Conservation (phyloP, 1,140 invertebrate species). For the Papilio aristodemus region DNA sequence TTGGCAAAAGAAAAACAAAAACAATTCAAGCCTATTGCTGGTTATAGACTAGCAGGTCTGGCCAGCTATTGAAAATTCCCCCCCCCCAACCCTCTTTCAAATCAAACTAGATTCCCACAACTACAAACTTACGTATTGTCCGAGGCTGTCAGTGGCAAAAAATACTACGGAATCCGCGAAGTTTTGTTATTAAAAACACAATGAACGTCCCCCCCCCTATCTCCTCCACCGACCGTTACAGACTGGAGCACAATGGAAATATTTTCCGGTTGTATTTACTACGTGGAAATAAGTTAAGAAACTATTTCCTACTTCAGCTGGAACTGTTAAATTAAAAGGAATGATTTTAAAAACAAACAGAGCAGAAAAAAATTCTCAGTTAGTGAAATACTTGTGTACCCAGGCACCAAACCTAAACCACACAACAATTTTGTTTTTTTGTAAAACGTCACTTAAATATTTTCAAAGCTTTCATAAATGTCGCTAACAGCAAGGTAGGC, state of each 20-base stretch:
- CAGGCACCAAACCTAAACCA: too few relatives aligned
- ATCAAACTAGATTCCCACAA: constrained; percentile 12
- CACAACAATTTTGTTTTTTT: too few relatives aligned
- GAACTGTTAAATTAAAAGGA: neutral
- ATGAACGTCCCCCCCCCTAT: neutral
- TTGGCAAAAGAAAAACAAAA: neutral
- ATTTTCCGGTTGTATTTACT: constrained; percentile 22
- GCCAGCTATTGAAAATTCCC: neutral
- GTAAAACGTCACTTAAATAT: too few relatives aligned
- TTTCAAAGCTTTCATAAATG: too few relatives aligned
- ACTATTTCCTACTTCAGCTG: constrained; percentile 4
- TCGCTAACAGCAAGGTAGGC: too few relatives aligned
- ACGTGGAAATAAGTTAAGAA: constrained; percentile 14
- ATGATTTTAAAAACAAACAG: too few relatives aligned
- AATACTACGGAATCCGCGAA: constrained; percentile 23
- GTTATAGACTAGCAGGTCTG: neutral
- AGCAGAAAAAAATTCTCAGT: too few relatives aligned
- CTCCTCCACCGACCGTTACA: neutral
- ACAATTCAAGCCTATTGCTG: neutral
- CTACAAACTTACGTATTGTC: constrained; percentile 15
- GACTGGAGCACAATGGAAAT: constrained; percentile 2
- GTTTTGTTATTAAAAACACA: constrained; percentile 24
- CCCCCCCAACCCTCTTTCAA: too few relatives aligned
- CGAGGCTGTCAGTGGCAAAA: neutral
- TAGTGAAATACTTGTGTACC: too few relatives aligned